Conservation (phyloP, 1,140 invertebrate species). For the Sitobion miscanthi region DNA sequence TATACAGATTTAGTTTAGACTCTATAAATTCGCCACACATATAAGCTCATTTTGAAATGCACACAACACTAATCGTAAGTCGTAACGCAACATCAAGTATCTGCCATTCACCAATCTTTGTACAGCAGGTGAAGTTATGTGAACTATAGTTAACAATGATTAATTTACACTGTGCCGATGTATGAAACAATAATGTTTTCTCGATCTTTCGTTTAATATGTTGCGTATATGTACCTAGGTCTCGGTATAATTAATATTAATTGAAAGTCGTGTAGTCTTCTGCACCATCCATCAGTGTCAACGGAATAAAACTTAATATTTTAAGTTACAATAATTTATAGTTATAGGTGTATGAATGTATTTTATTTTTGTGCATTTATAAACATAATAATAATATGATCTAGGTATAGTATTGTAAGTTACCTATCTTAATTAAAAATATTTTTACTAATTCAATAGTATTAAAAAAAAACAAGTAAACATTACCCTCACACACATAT, state of each 20-base stretch:
- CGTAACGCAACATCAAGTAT: not conserved
- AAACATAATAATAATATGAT: not conserved
- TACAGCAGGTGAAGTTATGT: not conserved
- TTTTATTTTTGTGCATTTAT: not conserved
- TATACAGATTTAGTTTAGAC: not conserved
- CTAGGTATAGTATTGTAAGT: not conserved
- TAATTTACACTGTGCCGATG: not conserved
- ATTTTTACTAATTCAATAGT: not conserved
- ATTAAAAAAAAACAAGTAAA: no score
- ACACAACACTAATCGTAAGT: not conserved
- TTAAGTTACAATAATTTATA: not conserved
- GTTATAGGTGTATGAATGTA: not conserved
- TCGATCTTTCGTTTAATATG: conserved; percentile 4
- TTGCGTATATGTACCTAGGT: not conserved
- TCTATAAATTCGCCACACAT: not conserved
- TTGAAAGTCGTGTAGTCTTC: not conserved
- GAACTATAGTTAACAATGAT: conserved; percentile 8
- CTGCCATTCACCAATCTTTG: not conserved
- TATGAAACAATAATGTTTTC: conserved; percentile 5
- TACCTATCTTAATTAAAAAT: not conserved
- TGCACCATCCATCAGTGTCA: conserved; percentile 8
- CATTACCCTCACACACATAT: no score
- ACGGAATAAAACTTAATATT: not conserved
- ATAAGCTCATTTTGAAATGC: not conserved
- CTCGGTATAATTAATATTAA: conserved; percentile 5